Conservation (phyloP, 1,140 invertebrate genomes). For the Plodia interpunctella region DNA sequence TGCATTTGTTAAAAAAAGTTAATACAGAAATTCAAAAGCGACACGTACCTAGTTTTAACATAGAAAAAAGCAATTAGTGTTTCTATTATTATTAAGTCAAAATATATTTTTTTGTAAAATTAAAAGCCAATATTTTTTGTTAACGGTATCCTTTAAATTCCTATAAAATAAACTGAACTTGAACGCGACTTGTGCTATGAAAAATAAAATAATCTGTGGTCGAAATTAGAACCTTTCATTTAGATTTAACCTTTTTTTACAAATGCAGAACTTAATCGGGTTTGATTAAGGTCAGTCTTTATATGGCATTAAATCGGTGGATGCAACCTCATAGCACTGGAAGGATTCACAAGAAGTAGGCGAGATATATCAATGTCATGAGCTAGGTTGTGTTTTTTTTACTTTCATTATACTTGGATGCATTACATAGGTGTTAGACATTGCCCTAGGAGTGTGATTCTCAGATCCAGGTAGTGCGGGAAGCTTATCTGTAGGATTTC, state of each 20-base stretch:
- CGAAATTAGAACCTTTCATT: too few species aligned
- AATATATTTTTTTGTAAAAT: too few species aligned
- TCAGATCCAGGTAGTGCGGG: slow-evolving; percentile 62
- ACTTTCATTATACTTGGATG: slow-evolving; percentile 63
- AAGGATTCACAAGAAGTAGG: slow-evolving; percentile 61
- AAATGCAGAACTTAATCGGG: slow-evolving; percentile 8
- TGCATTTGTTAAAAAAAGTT: slow-evolving; percentile 4
- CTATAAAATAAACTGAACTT: too few species aligned
- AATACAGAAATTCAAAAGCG: background rate
- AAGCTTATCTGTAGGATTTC: slow-evolving; percentile 68
- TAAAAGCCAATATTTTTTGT: too few species aligned
- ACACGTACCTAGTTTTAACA: too few species aligned
- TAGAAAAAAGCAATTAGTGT: too few species aligned
- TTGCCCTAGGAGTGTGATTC: slow-evolving; percentile 61
- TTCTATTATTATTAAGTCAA: too few species aligned
- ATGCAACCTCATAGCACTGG: slow-evolving; percentile 63
- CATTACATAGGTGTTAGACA: slow-evolving; percentile 71
- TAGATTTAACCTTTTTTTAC: background rate
- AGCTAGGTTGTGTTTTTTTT: slow-evolving; percentile 64
- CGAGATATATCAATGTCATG: slow-evolving; percentile 40
- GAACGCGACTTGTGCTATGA: too few species aligned
- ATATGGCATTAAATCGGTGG: slow-evolving; percentile 38
- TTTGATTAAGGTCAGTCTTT: slow-evolving; percentile 53
- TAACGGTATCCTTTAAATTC: too few species aligned
- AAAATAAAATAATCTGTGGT: too few species aligned